Evolutionary conservation across 92 coral and sea anemone genomes (phyloP).

Genomic region (Chrysogorgia sp.): DNA sequence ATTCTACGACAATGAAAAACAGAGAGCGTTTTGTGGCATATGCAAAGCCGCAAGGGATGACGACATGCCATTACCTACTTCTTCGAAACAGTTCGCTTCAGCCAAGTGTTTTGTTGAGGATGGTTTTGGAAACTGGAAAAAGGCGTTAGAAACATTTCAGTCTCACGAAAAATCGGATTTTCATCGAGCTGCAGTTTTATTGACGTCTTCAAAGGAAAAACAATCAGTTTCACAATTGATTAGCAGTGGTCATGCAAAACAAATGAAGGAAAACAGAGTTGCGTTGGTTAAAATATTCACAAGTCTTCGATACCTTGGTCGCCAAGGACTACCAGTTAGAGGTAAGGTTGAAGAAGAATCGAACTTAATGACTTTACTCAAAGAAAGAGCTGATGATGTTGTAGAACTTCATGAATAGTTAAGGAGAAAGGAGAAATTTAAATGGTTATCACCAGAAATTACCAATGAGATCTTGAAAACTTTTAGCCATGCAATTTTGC

Average conservation of each 20-base stretch:
- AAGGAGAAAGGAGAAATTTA: conserved; percentile 23
- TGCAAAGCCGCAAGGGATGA: conserved; percentile 36
- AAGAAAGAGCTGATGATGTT: conserved; percentile 59
- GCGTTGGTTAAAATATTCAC: conserved; percentile 66
- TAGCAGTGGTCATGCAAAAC: conserved; percentile 47
- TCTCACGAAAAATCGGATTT: conserved; percentile 56
- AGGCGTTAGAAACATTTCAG: conserved; percentile 60
- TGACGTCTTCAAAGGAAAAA: conserved; percentile 38
- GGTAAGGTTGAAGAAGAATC: conserved; percentile 61
- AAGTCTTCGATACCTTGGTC: conserved; percentile 54
- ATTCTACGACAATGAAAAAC: conserved; percentile 40
- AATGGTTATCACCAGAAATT: conserved; percentile 46
- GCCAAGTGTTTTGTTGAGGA: conserved; percentile 38
- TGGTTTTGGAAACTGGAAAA: conserved; percentile 66
- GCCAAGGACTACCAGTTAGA: conserved; percentile 59
- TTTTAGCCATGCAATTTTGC: conserved; percentile 32
- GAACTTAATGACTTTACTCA: conserved; percentile 46
- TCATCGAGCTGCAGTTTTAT: conserved; percentile 56
- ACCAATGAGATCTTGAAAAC: conserved; percentile 29
- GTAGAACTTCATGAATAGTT: conserved; percentile 32
- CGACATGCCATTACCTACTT: conserved; percentile 40
- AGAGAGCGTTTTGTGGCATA: conserved; percentile 34
- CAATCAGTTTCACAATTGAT: conserved; percentile 54
- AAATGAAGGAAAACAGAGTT: conserved; percentile 51
- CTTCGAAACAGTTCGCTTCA: conserved; percentile 14